Base-by-base conservation (phyloP, 2,797 vertebrate genomes). In the Fundulus diaphanus region DNA sequence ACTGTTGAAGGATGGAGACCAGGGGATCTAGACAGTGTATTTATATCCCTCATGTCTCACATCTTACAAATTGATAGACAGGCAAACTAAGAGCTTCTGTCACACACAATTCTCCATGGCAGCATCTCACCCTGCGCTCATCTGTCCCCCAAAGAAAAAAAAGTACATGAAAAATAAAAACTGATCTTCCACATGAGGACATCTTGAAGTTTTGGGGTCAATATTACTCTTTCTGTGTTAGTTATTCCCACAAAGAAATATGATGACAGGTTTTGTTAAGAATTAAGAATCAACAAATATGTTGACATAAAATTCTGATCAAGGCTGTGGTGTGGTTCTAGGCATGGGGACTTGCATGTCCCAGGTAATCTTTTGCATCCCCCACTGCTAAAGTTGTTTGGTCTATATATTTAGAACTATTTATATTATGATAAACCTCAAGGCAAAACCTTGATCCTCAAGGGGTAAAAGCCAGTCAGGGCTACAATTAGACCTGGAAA, bases 41-140 rank as follows among this genome's bases (percentile, higher is more conserved):
- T 94, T 94, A 91, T 95, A 94, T 90, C 90, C 86, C 80, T 81
- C 85, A 90, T 88, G 91, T 93, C 92, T 92, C 89, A 91, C 89
- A 76, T 94, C 93, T 93, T 89, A 90, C 78, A 82, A 85, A 88
- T 85, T 92, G 94, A 90, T 89, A 92, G 92, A 92, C 89, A 88
- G 91, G 80, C 80, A 86, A 87, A 92, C 88, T 92, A 86, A 92
- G 85, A 87, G 91, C 89, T 89, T 92, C 72, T 92, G 91, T 92
- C 93, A 92, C 85, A 86, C 82, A 82, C 88, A 83, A 89, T 87
- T 74, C 86, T 90, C 90, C 85, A 91, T 86, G 88, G 88, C 84
- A 82, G 82, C 74, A 65, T 85, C 84, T 79, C 73, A 74, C 75
- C 80, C 66, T 54, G 15, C 69, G 33, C 22, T 73, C 78, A 73